These are phyloP conservation scores for Lepidurus apus DNA, from an alignment of 1,140 invertebrate species.

Conservation along the genomic window DNA sequence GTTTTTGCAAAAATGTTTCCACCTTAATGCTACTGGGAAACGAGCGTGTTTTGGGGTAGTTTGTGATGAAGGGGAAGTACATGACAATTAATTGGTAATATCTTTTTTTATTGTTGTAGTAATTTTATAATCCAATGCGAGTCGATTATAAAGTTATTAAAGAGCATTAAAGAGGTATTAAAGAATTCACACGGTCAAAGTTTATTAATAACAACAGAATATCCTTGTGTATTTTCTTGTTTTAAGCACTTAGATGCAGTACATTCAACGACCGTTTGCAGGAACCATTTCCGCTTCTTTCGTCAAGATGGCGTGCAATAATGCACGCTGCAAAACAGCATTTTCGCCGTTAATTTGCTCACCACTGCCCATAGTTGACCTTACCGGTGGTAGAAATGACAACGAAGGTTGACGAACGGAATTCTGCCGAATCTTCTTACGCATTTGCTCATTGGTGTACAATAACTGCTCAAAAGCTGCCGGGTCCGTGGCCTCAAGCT, in stretches of 20 bases:
- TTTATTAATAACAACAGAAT: no score
- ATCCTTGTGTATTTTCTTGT: no score
- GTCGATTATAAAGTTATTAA: no score
- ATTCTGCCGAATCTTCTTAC: background rate
- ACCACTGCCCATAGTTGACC: background rate
- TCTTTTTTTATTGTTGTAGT: background rate
- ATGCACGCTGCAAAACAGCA: background rate
- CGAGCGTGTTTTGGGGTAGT: background rate
- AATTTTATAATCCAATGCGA: no score
- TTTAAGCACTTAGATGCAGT: no score
- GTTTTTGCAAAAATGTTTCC: background rate
- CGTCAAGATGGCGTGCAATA: background rate
- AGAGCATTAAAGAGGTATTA: no score
- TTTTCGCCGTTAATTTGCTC: background rate
- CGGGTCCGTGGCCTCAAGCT: constrained; percentile 26
- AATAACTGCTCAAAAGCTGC: background rate
- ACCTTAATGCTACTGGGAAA: background rate
- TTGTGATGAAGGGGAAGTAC: background rate
- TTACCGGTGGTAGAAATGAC: background rate
- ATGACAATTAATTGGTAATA: background rate
- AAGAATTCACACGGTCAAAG: no score
- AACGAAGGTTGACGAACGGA: background rate
- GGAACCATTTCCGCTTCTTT: background rate
- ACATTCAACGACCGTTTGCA: background rate
- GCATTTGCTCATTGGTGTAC: background rate